Conservation (phyloP, 2,113 vertebrate genomes). For the Periophthalmus modestus region DNA sequence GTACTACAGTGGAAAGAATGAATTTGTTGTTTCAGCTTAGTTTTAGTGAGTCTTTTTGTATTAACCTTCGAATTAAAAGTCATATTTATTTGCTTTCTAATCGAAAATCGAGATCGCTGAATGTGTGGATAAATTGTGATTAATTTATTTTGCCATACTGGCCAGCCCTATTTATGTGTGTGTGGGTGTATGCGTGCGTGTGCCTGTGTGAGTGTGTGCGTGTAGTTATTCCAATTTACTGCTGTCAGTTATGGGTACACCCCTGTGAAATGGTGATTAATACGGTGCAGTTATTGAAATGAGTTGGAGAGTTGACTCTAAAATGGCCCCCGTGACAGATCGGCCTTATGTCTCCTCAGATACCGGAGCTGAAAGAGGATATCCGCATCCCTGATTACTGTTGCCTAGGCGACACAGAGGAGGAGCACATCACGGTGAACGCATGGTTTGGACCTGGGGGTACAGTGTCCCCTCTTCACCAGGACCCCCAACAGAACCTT, state of each 20-base stretch:
- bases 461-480: conserved; percentile 92
- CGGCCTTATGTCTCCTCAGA: conserved; percentile 69
- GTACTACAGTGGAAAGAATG: no score
- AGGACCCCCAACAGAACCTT: conserved; percentile 96
- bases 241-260: neutral
- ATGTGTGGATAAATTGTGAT: no score
- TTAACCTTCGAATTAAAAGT: no score
- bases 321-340: conserved; percentile 1
- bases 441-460: conserved; percentile 94
- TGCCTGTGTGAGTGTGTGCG: neutral
- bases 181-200: neutral
- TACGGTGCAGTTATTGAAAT: neutral
- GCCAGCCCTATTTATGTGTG: no score
- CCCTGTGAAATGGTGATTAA: conserved; percentile 5
- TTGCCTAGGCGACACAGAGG: conserved; percentile 88
- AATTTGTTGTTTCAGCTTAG: no score
- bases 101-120: no score
- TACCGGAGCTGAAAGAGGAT: conserved; percentile 90
- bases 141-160: no score
- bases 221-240: conserved; percentile 1
- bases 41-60: no score
- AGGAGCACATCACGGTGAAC: conserved; percentile 92
- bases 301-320: neutral
- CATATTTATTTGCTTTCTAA: no score
- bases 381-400: conserved; percentile 95